Evolutionary conservation across 2,797 vertebrate species (phyloP), one percentile per base, ranked within the genome.

Genomic region (Aldrovandia affinis): DNA sequence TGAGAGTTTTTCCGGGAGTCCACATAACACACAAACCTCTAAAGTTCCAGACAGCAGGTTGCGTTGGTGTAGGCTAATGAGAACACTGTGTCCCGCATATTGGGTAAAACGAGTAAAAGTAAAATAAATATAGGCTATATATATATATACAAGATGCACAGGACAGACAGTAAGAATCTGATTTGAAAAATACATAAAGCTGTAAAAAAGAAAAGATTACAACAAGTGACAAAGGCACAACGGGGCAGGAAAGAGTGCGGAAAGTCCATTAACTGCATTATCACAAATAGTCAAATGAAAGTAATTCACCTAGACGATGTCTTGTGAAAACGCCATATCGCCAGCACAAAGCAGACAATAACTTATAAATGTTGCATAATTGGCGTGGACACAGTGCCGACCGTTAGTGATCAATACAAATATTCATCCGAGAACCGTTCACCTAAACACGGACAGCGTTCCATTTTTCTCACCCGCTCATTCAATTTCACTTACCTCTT

Each of bases 401-500:
- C 20, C 36, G 5, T 14, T 28, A 65, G 28, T 33, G 28, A 54
- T 47, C 44, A 10, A 52, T 28, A 54, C 25, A 52, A 52, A 79
- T 54, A 54, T 52, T 79, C 77, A 14, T 54, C 28, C 12, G 50
- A 52, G 47, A 54, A 79, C 77, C 42, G 47, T 79, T 50, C 75
- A 15, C 36, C 36, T 20, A 33, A 68, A 68, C 63, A 22, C 68
- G 18, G 68, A 73, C 68, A 44, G 73, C 42, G 42, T 44, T 77
- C 20, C 22, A 42, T n/a, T 77, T 57, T 57, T n/a, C 83, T 80
- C 77, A 50, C 81, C 15, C 77, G 65, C 28, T 3, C 81, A 36
- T 81, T 10, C 81, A 83, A 54, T 80, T 22, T 55, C 84, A 90
- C 93, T 92, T 94, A 97, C 96, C 96, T 94, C 89, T 91, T 81